Percentiles rank a stretch among this genome's conserved stretches.
Conservation (phyloP, 2,113 vertebrate species). For the Neofelis nebulosa region DNA sequence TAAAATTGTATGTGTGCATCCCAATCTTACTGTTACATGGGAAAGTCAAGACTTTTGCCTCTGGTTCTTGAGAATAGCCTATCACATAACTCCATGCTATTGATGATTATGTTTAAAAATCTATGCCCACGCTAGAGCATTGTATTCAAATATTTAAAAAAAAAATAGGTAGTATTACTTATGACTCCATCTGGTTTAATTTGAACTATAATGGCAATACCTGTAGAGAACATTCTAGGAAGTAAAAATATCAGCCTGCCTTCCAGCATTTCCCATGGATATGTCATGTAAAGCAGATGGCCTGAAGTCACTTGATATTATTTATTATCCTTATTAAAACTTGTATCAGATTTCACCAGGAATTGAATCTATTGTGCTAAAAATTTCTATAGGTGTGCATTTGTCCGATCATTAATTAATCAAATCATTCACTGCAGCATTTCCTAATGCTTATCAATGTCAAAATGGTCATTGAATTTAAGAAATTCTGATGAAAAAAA, state of each 20-base stretch:
- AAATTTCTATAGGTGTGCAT: background rate
- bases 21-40: background rate
- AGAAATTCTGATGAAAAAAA: background rate
- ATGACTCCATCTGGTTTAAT: conserved; percentile 56
- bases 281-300: conserved; percentile 52
- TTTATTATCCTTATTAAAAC: conserved; percentile 28
- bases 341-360: background rate
- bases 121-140: background rate
- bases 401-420: background rate
- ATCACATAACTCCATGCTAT: background rate
- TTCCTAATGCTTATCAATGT: background rate
- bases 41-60: conserved; percentile 12
- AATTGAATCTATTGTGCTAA: background rate
- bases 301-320: conserved; percentile 28
- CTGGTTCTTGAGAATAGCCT: background rate
- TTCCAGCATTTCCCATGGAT: background rate
- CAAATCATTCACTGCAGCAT: background rate
- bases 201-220: conserved; percentile 47
- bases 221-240: conserved; percentile 51
- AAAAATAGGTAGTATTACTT: background rate
- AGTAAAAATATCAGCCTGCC: background rate
- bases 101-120: background rate
- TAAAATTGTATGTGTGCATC: background rate
- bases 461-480: background rate
- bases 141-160: background rate